phyloP scores from a whole-genome alignment of 2,888 invertebrate species.

The Eudasyphora cyanicolor region DNA sequence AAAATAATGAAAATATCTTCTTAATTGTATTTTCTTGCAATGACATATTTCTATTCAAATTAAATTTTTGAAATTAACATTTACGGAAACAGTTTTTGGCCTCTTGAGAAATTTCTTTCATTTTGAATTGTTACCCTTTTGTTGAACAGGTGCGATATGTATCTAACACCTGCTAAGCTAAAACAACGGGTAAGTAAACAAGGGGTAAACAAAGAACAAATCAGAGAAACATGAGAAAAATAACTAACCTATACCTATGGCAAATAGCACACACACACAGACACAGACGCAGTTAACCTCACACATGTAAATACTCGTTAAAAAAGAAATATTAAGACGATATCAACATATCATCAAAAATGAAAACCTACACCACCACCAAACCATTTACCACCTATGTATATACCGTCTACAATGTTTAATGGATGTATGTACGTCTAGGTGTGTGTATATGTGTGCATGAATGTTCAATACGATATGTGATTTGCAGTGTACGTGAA shows the following conservation, averaged over 20 bases:
- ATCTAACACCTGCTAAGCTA: too few species aligned
- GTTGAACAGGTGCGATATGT: too few species aligned
- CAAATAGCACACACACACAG: constrained; percentile 13
- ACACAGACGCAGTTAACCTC: neutral
- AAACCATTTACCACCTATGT: neutral
- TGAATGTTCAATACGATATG: too few species aligned
- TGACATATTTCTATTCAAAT: too few species aligned
- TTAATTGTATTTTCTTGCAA: too few species aligned
- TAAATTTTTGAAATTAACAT: too few species aligned
- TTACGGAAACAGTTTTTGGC: too few species aligned
- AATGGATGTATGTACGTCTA: neutral
- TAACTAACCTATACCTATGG: constrained; percentile 46
- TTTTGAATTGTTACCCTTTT: too few species aligned
- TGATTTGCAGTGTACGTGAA: constrained; percentile 25
- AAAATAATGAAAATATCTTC: too few species aligned
- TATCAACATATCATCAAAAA: neutral
- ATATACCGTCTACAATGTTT: neutral
- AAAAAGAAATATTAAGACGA: neutral
- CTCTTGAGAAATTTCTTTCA: too few species aligned
- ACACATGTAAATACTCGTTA: constrained; percentile 27
- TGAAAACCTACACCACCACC: neutral
- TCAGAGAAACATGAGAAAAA: constrained; percentile 6
- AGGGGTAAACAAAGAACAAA: constrained; percentile 2
- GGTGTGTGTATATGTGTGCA: constrained; percentile 14
- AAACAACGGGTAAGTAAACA: neutral